These are phyloP conservation scores for Diarsia dahlii DNA, from an alignment of 2,888 invertebrate species.

Conservation along the genomic window DNA sequence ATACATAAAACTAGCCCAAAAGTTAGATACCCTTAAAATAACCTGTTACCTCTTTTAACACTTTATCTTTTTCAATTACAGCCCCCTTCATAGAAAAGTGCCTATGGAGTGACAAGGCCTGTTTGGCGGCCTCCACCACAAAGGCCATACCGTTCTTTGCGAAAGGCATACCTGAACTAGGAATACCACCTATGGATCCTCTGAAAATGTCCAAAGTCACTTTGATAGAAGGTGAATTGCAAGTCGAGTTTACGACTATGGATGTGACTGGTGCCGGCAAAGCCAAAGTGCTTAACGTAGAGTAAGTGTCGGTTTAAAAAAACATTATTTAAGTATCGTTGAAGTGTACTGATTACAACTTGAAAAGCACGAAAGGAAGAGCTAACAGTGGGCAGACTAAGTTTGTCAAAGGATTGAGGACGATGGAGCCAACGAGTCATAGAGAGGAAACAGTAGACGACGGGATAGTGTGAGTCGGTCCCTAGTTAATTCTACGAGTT, in stretches of 20 bases:
- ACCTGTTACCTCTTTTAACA: background rate
- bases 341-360: too few species aligned
- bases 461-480: too few species aligned
- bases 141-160: slow-evolving; percentile 43
- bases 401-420: too few species aligned
- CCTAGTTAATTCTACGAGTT: too few species aligned
- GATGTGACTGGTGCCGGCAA: slow-evolving; percentile 32
- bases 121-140: slow-evolving; percentile 39
- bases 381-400: too few species aligned
- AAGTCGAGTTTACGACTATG: slow-evolving; percentile 25
- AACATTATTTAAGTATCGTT: too few species aligned
- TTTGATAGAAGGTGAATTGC: slow-evolving; percentile 28
- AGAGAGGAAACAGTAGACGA: too few species aligned
- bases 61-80: slow-evolving; percentile 3
- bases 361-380: too few species aligned
- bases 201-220: slow-evolving; percentile 15
- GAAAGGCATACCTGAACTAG: slow-evolving; percentile 38
- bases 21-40: background rate
- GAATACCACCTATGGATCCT: slow-evolving; percentile 45
- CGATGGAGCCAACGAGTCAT: too few species aligned
- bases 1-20: too few species aligned
- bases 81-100: slow-evolving; percentile 59
- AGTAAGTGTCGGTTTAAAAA: slow-evolving; percentile 30
- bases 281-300: slow-evolving; percentile 35
- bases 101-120: slow-evolving; percentile 43